Evolutionary conservation across 2,797 vertebrate genomes (phyloP).

Genomic region (Hyperoplus lanceolatus): DNA sequence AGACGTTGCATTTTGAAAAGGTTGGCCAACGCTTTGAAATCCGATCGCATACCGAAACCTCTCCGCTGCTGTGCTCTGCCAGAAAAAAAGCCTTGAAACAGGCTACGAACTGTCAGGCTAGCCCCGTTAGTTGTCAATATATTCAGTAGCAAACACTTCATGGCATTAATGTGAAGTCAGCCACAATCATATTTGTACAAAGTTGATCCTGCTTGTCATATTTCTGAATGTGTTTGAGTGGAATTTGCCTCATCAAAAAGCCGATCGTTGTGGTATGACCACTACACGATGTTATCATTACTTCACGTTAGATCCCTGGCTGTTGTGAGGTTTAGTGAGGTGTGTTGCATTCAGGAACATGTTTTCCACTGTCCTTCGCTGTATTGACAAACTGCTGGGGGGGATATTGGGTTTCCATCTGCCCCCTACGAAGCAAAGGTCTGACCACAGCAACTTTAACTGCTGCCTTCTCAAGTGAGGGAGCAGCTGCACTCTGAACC

Average conservation of each 20-base stretch:
- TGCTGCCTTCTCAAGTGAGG: slow-evolving; percentile 80
- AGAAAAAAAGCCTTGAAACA: slow-evolving; percentile 51
- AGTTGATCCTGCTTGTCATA: slow-evolving; percentile 6
- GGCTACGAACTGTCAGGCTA: neutral
- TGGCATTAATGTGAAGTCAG: slow-evolving; percentile 6
- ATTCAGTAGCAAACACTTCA: slow-evolving; percentile 6
- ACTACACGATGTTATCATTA: neutral
- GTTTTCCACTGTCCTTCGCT: slow-evolving; percentile 74
- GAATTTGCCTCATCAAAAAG: slow-evolving; percentile 1
- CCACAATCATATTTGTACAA: slow-evolving; percentile 25
- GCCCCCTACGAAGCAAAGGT: slow-evolving; percentile 72
- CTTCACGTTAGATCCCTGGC: neutral
- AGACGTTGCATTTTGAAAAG: slow-evolving; percentile 52
- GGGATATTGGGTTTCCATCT: slow-evolving; percentile 76
- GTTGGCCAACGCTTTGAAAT: slow-evolving; percentile 71
- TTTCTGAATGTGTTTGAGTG: neutral
- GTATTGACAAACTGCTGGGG: slow-evolving; percentile 76
- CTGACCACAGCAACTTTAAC: slow-evolving; percentile 87
- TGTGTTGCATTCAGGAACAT: slow-evolving; percentile 49
- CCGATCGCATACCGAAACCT: slow-evolving; percentile 53
- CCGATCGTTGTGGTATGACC: neutral
- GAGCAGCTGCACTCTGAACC: slow-evolving; percentile 86
- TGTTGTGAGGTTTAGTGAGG: slow-evolving; percentile 24
- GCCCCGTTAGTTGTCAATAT: slow-evolving; percentile 21
- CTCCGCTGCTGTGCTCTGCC: slow-evolving; percentile 48